Evolutionary conservation across 2,797 vertebrate species (phyloP), one percentile per base, ranked within the genome.

Genomic region (Perodicticus potto): DNA sequence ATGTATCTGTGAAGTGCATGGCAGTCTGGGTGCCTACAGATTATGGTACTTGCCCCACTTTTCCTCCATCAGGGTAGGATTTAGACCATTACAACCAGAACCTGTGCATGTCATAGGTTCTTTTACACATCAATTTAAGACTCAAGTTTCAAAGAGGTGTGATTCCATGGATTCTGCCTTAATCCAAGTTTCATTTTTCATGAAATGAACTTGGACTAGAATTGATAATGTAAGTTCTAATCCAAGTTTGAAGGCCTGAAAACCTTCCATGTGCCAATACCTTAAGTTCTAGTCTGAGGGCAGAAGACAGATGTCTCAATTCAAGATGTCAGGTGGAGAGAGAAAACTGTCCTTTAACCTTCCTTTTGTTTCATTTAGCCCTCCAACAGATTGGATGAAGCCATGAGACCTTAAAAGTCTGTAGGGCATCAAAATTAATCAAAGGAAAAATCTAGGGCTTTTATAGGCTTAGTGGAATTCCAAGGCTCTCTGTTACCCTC

Each of bases 391-490:
- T 67, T 67, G 17, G 16, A n/a, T 67, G 17, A 67, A 67, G 17
- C 10, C 17, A 63, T 5, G 25, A 40, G 37, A 63, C 6, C 37
- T 91, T 82, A 32, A 89, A 96, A 89, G 34, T 40, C 40, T 65
- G 9, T 7, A 83, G 55, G 32, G 34, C 6, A 34, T 82, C 34
- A 32, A 83, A 67, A 45, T 81, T 22, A 83, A 81, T 3, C 29
- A 25, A 83, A 81, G 65, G 29, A 81, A 67, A 89, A 80, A 37
- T 23, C 11, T 89, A 80, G 84, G 55, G 37, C 88, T 65, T 95
- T 55, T 72, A 3, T 80, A 34, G 19, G 57, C 27, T 83, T 63
- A 43, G 29, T 40, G 25, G 57, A 81, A 37, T 53, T 29, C 2
- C 2, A 86, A 55, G 27, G 14, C 3, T 23, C 57, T 69, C 34